Evolutionary conservation across 2,888 invertebrate species (phyloP).

Genomic region (Prenolepis imparis): DNA sequence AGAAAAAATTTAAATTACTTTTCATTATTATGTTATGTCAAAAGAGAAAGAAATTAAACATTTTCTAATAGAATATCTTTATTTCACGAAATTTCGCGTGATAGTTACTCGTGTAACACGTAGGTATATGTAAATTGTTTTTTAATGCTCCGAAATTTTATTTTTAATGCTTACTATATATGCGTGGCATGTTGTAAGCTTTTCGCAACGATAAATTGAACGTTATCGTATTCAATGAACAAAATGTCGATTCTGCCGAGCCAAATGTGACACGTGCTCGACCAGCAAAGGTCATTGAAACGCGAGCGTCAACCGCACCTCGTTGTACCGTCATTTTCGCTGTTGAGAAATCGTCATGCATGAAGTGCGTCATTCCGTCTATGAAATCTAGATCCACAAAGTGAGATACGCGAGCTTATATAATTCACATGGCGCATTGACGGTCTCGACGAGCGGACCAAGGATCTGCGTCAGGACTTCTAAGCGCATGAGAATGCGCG

Average conservation of each 20-base stretch:
- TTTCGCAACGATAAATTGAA: slow-evolving; percentile 21
- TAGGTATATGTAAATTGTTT: slow-evolving; percentile 19
- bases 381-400: slow-evolving; percentile 33
- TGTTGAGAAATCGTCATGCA: slow-evolving; percentile 51
- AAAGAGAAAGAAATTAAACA: not conserved
- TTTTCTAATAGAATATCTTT: not conserved
- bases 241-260: slow-evolving; percentile 6
- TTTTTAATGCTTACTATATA: not conserved
- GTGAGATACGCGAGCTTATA: slow-evolving; percentile 26
- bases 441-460: not conserved
- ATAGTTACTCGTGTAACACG: not conserved
- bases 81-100: not conserved
- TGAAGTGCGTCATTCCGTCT: slow-evolving; percentile 40
- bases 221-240: not conserved
- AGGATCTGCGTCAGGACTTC: slow-evolving; percentile 26
- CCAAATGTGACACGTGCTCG: slow-evolving; percentile 35
- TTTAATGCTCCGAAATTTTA: not conserved
- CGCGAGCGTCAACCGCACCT: slow-evolving; percentile 39
- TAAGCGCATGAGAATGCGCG: slow-evolving; percentile 21
- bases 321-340: slow-evolving; percentile 50
- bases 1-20: not conserved
- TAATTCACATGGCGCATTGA: slow-evolving; percentile 14
- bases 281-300: slow-evolving; percentile 53
- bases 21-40: not conserved
- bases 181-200: not conserved